Evolutionary conservation across 2,797 vertebrate genomes (phyloP).

Genomic region (Chelon auratus): DNA sequence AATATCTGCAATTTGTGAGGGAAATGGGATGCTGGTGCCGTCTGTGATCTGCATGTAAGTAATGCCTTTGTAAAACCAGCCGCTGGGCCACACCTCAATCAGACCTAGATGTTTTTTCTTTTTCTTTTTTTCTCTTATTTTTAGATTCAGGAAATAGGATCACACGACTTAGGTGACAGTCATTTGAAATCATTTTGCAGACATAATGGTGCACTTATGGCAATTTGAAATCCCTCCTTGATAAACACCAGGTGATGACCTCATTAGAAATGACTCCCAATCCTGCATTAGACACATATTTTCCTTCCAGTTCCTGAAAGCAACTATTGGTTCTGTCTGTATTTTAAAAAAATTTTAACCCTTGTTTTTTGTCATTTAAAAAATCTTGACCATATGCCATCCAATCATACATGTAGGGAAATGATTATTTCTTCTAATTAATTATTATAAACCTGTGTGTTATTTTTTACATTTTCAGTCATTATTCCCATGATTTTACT

Average conservation of each 20-base stretch:
- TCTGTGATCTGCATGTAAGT: constrained; percentile 9
- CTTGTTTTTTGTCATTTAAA: background rate
- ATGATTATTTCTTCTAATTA: background rate
- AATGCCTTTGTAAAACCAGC: constrained; percentile 17
- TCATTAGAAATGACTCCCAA: constrained; percentile 61
- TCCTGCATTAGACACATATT: background rate
- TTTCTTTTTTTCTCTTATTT: constrained; percentile 9
- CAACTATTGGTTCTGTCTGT: constrained; percentile 5
- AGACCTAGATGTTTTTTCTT: background rate
- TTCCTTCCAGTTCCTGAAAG: constrained; percentile 42
- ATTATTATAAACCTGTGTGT: background rate
- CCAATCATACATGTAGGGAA: background rate
- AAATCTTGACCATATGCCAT: background rate
- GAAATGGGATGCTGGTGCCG: constrained; percentile 11
- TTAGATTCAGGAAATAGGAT: constrained; percentile 33
- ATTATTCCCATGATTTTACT: constrained; percentile 20
- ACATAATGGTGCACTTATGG: constrained; percentile 59
- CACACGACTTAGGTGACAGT: constrained; percentile 47
- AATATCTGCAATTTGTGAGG: constrained; percentile 20
- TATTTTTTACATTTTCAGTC: constrained; percentile 9
- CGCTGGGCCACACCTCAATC: constrained; percentile 33
- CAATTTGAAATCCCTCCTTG: constrained; percentile 50
- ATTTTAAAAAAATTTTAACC: background rate
- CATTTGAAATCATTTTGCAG: constrained; percentile 49
- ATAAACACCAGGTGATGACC: constrained; percentile 57